These are phyloP conservation scores for Trachythela sp. DNA, from an alignment of 64 coral and sea anemone species.

Conservation along the genomic window DNA sequence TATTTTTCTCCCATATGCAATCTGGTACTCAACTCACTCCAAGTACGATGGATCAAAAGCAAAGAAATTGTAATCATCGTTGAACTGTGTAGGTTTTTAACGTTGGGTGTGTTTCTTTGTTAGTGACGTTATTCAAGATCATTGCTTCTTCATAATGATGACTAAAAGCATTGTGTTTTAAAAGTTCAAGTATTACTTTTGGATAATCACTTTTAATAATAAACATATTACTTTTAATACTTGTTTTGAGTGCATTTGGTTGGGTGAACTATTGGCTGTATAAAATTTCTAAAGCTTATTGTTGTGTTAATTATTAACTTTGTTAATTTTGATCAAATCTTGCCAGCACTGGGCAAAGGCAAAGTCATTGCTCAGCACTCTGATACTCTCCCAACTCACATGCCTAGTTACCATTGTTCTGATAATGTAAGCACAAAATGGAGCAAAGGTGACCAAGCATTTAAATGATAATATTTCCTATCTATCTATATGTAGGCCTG, in stretches of 20 bases:
- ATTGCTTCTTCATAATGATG: background rate
- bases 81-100: background rate
- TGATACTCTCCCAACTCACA: too few relatives aligned
- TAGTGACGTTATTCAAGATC: background rate
- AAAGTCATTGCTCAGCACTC: too few relatives aligned
- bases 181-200: background rate
- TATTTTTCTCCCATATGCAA: conserved; percentile 74
- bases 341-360: too few relatives aligned
- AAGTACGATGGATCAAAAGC: conserved; percentile 89
- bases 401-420: too few relatives aligned
- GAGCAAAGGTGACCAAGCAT: too few relatives aligned
- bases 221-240: background rate
- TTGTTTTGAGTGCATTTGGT: background rate
- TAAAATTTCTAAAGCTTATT: too few relatives aligned
- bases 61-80: conserved; percentile 46
- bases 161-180: background rate
- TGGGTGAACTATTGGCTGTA: background rate
- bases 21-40: conserved; percentile 88
- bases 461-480: too few relatives aligned
- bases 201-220: background rate
- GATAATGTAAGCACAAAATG: too few relatives aligned
- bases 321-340: too few relatives aligned
- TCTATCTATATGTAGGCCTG: too few relatives aligned
- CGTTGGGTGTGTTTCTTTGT: background rate
- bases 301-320: too few relatives aligned